Evolutionary conservation across 2,113 vertebrate genomes (phyloP).

Genomic region (Philantomba maxwellii): DNA sequence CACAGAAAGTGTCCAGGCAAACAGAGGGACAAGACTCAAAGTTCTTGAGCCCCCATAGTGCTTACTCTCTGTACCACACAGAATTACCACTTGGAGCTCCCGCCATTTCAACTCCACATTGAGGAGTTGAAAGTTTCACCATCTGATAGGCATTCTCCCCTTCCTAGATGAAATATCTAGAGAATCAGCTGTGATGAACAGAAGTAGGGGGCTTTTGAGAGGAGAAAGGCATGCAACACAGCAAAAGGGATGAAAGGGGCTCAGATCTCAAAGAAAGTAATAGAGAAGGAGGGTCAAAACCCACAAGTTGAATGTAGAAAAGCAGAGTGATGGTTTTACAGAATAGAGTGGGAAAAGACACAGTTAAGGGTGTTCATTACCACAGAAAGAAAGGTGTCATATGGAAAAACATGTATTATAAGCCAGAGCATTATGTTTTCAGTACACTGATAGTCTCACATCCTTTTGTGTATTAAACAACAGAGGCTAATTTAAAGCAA

Average conservation of each 20-base stretch:
- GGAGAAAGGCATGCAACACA: slow-evolving; percentile 9
- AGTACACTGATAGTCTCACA: neutral
- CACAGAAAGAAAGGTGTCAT: neutral
- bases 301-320: slow-evolving; percentile 10
- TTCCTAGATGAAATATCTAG: neutral
- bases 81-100: neutral
- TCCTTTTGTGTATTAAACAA: neutral
- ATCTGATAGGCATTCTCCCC: neutral
- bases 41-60: neutral
- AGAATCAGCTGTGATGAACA: neutral
- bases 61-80: neutral
- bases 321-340: slow-evolving; percentile 33
- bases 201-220: slow-evolving; percentile 35
- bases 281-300: slow-evolving; percentile 30
- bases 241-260: slow-evolving; percentile 37
- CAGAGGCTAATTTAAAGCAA: slow-evolving; percentile 8
- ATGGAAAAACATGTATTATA: neutral
- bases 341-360: neutral
- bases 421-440: neutral
- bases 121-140: slow-evolving; percentile 26
- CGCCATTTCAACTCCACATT: neutral
- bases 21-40: neutral
- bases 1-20: neutral
- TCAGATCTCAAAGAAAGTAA: slow-evolving; percentile 39
- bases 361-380: slow-evolving; percentile 19